These are phyloP conservation scores for Zaprionus lachaisei DNA, from an alignment of 1,140 invertebrate genomes.

Conservation along the genomic window DNA sequence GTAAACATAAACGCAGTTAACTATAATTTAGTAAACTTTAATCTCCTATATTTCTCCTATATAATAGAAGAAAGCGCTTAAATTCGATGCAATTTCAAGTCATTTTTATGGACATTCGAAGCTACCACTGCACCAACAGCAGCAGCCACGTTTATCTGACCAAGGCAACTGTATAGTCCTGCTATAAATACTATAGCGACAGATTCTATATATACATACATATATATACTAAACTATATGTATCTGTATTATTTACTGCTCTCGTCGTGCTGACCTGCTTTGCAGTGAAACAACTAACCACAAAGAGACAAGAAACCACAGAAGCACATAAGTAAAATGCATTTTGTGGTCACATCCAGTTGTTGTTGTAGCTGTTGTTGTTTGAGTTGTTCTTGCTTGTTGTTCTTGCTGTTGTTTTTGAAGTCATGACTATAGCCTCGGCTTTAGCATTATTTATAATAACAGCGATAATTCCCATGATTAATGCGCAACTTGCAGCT, in stretches of 20 bases:
- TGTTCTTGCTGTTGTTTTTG: constrained; percentile 18
- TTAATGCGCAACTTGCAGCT: constrained; percentile 56
- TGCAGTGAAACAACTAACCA: constrained; percentile 27
- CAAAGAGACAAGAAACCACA: constrained; percentile 49
- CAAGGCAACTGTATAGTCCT: constrained; percentile 1
- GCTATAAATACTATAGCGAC: constrained; percentile 27
- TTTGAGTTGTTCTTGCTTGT: constrained; percentile 6
- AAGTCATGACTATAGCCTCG: constrained; percentile 34
- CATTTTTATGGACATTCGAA: not conserved
- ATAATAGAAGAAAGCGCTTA: not conserved
- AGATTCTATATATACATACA: not conserved
- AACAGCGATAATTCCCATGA: constrained; percentile 60
- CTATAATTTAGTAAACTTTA: not conserved
- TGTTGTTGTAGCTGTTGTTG: constrained; percentile 11
- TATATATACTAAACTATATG: constrained; percentile 11
- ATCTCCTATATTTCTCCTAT: not conserved
- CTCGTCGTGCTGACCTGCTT: constrained; percentile 31
- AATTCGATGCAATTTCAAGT: not conserved
- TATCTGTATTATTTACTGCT: constrained; percentile 38
- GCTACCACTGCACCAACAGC: not conserved
- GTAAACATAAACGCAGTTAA: no score
- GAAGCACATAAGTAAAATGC: constrained; percentile 51
- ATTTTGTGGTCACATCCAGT: constrained; percentile 40
- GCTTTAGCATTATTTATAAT: constrained; percentile 59
- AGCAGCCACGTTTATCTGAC: not conserved